Evolutionary conservation across 2,888 invertebrate species (phyloP).

Genomic region (Cerceris ruficornis): DNA sequence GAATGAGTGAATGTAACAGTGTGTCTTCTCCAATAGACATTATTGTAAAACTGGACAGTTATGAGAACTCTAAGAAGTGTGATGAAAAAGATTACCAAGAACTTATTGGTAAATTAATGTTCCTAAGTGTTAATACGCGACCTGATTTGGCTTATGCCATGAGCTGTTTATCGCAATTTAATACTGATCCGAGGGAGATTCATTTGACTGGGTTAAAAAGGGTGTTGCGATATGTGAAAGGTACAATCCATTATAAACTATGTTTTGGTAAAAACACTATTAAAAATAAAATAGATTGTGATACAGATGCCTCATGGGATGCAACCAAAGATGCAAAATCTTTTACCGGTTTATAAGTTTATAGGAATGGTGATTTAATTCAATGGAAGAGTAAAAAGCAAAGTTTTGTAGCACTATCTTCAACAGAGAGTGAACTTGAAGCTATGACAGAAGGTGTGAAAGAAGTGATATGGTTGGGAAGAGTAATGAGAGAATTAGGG

Average conservation of each 20-base stretch:
- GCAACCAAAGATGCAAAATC: no score
- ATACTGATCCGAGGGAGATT: not conserved
- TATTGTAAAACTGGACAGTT: slow-evolving; percentile 9
- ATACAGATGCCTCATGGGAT: no score
- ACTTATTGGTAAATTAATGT: slow-evolving; percentile 20
- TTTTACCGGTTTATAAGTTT: not conserved
- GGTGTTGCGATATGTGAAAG: not conserved
- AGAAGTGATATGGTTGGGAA: slow-evolving; percentile 4
- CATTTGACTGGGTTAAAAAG: slow-evolving; percentile 12
- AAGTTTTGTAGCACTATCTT: slow-evolving; percentile 14
- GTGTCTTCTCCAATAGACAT: slow-evolving; percentile 5
- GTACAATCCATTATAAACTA: not conserved
- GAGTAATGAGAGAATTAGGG: slow-evolving; percentile 3
- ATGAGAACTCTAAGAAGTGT: not conserved
- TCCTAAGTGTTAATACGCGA: slow-evolving; percentile 1
- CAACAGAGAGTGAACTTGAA: slow-evolving; percentile 28
- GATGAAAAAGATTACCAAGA: slow-evolving; percentile 9
- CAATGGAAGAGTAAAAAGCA: slow-evolving; percentile 29
- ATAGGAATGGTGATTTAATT: not conserved
- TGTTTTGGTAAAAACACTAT: not conserved
- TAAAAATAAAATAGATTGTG: not conserved
- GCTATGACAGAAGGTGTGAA: slow-evolving; percentile 14
- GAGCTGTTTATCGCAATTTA: slow-evolving; percentile 10
- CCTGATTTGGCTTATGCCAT: slow-evolving; percentile 5
- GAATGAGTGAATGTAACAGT: slow-evolving; percentile 17